These are phyloP conservation scores for Orthosia cruda DNA, from an alignment of 2,888 invertebrate genomes.

Conservation along the genomic window DNA sequence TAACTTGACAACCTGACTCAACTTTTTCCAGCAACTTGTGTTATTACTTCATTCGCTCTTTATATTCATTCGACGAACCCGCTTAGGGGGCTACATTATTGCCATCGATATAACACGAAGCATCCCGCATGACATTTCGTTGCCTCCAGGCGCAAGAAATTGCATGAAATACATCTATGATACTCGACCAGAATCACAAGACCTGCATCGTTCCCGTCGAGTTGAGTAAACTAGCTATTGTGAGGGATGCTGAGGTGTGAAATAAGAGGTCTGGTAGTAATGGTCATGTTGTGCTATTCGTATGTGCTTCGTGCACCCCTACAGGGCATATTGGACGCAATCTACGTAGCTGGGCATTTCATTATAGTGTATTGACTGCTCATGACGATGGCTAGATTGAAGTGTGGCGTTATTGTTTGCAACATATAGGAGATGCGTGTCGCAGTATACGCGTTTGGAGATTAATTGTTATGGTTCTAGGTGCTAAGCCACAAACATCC, in stretches of 20 bases:
- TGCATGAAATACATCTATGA: conserved; percentile 86
- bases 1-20: conserved; percentile 18
- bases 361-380: conserved; percentile 87
- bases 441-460: conserved; percentile 22
- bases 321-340: conserved; percentile 88
- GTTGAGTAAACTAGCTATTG: conserved; percentile 33
- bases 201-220: conserved; percentile 63
- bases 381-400: conserved; percentile 80
- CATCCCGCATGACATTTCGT: conserved; percentile 87
- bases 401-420: conserved; percentile 72
- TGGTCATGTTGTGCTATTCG: conserved; percentile 76
- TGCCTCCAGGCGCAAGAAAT: conserved; percentile 89
- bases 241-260: conserved; percentile 45
- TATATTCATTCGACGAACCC: conserved; percentile 75
- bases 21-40: conserved; percentile 26
- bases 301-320: conserved; percentile 82
- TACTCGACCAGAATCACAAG: conserved; percentile 73
- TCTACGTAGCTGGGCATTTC: conserved; percentile 88
- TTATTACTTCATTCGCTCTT: conserved; percentile 69
- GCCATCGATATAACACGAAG: conserved; percentile 83
- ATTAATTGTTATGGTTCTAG: conserved; percentile 28
- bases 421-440: conserved; percentile 56
- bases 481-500: conserved; percentile 20
- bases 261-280: conserved; percentile 69
- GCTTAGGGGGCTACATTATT: conserved; percentile 81